Evolutionary conservation across 2,797 vertebrate species (phyloP), one percentile per base, ranked within the genome.

Genomic region (Nannoperca obscura): DNA sequence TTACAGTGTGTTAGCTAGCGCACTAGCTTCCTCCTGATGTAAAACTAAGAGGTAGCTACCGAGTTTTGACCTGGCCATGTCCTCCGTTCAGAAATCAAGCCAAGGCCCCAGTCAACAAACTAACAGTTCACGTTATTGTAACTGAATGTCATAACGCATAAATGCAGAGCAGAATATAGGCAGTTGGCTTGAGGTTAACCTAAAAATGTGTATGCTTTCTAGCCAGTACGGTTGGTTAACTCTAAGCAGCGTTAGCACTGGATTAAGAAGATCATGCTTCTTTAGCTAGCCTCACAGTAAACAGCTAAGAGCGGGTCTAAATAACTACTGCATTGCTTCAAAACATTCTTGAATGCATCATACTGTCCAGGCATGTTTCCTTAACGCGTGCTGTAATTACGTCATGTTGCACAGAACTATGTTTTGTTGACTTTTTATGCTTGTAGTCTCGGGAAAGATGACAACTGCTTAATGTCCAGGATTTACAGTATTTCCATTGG

Each of bases 41-140:
- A 42, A 64, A 67, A 88, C 88, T 90, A 90, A 71, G 46, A 46
- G 40, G 71, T 22, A 82, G 89, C 87, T 80, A 83, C 76, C 76
- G 73, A 76, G 66, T 81, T 86, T 65, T 82, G 40, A 84, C 89
- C 52, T 83, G 76, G 7, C 52, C 58, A 20, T 78, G 53, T 79
- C 58, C 69, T 80, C 52, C 64, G 72, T 63, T 75, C 65, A 85
- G 17, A 84, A 79, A 82, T 63, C n/a, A 82, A 71, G 47, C 42
- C 62, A 22, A 82, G 86, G 83, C 82, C 84, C 55, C 36, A 44
- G 59, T 60, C 78, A 66, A 66, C 58, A 81, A 36, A 54, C 27
- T 52, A 12, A 60, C 50, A 19, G 19, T 27, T 52, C 6, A 5
- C 22, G 36, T 42, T 44, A 55, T 36, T 80, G 40, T 52, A 13